These are phyloP conservation scores for Acutogordius australiensis DNA, from an alignment of 2,888 invertebrate genomes.

Conservation along the genomic window DNA sequence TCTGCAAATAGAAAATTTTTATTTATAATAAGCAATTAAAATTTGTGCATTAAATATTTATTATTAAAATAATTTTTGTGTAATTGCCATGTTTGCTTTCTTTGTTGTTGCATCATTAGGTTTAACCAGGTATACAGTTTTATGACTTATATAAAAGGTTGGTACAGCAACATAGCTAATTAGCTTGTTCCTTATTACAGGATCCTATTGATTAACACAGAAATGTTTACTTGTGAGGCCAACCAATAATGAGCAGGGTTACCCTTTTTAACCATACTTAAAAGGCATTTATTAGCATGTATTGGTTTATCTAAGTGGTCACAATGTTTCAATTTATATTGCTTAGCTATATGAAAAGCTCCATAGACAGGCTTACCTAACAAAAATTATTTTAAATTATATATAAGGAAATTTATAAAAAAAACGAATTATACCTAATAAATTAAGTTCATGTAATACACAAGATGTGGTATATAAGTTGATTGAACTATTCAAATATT, in stretches of 20 bases:
- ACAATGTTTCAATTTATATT: slow-evolving; percentile 15
- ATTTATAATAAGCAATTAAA: no score
- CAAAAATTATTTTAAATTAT: background rate
- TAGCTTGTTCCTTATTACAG: background rate
- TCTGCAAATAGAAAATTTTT: no score
- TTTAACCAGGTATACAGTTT: background rate
- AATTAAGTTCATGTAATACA: slow-evolving; percentile 57
- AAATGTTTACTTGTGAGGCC: slow-evolving; percentile 1
- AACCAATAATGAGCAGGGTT: slow-evolving; percentile 11
- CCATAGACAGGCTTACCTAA: slow-evolving; percentile 18
- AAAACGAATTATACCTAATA: slow-evolving; percentile 32
- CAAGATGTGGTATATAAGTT: slow-evolving; percentile 66
- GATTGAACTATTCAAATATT: slow-evolving; percentile 48
- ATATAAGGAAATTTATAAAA: background rate
- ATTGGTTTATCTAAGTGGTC: slow-evolving; percentile 11
- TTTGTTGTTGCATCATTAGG: background rate
- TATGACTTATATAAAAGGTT: background rate
- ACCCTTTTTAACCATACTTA: background rate
- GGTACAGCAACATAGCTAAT: background rate
- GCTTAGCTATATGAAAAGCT: slow-evolving; percentile 18
- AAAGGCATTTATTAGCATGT: background rate
- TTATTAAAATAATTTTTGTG: background rate
- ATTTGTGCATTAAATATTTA: no score
- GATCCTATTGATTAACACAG: background rate
- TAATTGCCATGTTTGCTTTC: background rate